These are phyloP conservation scores for Hedychridium roseum DNA, from an alignment of 2,888 invertebrate species.

Conservation along the genomic window DNA sequence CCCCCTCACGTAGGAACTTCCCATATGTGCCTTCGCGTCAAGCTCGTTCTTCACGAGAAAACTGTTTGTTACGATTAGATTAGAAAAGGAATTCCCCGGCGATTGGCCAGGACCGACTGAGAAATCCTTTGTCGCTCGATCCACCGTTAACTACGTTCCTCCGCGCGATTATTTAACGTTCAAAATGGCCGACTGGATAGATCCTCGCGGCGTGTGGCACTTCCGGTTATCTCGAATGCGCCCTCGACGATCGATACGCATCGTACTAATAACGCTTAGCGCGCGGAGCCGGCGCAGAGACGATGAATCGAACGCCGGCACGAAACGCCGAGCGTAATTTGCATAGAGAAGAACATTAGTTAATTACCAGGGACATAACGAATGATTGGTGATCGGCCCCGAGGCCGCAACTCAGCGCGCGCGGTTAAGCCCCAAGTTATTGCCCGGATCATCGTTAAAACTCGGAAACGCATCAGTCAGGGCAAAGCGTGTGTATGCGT, in stretches of 20 bases:
- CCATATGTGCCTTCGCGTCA: too few species aligned
- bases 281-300: slow-evolving; percentile 5
- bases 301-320: slow-evolving; percentile 32
- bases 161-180: too few species aligned
- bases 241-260: slow-evolving; percentile 6
- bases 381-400: slow-evolving; percentile 61
- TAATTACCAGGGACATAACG: slow-evolving; percentile 60
- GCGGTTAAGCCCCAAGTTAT: slow-evolving; percentile 60
- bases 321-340: slow-evolving; percentile 46
- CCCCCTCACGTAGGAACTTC: too few species aligned
- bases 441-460: slow-evolving; percentile 63
- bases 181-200: too few species aligned
- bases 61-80: too few species aligned
- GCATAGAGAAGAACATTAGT: slow-evolving; percentile 63
- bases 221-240: background rate
- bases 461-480: slow-evolving; percentile 59
- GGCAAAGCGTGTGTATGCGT: slow-evolving; percentile 13
- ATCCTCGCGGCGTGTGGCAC: too few species aligned
- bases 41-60: too few species aligned
- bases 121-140: too few species aligned
- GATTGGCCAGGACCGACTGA: too few species aligned
- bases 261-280: slow-evolving; percentile 22
- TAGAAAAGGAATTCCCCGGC: too few species aligned
- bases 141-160: too few species aligned
- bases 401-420: slow-evolving; percentile 55